phyloP scores from a whole-genome alignment of 2,797 vertebrate species.

The Ctenochaetus hawaiiensis region DNA sequence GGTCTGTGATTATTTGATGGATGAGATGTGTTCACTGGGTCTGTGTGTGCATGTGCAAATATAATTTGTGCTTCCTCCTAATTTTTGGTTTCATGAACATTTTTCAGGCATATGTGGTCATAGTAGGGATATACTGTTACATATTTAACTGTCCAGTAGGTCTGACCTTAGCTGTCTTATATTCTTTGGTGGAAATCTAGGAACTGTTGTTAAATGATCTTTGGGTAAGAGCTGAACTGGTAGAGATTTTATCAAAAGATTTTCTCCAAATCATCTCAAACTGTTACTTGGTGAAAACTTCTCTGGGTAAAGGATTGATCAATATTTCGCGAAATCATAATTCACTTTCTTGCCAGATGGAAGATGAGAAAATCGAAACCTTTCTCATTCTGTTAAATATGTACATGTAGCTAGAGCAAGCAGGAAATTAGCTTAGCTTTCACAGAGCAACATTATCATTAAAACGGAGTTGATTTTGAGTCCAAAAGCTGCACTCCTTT shows the following conservation, averaged over 20 bases:
- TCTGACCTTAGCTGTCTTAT: neutral
- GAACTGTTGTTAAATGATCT: neutral
- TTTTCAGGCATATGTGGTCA: neutral
- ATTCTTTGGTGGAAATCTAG: too few relatives aligned
- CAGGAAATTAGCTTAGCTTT: neutral
- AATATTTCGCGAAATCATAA: neutral
- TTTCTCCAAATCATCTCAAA: neutral
- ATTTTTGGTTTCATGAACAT: neutral
- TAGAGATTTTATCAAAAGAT: constrained; percentile 2
- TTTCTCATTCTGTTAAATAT: neutral
- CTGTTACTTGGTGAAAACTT: neutral
- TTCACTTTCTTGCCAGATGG: neutral
- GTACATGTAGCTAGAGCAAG: neutral
- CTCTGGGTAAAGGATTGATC: too few relatives aligned
- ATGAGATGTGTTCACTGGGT: constrained; percentile 41
- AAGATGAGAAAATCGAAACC: neutral
- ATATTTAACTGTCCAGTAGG: neutral
- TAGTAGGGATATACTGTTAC: neutral
- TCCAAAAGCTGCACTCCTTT: neutral
- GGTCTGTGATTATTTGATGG: constrained; percentile 39
- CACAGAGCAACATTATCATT: neutral
- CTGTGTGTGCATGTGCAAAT: constrained; percentile 28
- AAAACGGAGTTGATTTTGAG: too few relatives aligned
- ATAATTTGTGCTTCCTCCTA: constrained; percentile 1
- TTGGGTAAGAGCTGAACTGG: neutral